phyloP scores from a whole-genome alignment of 2,797 vertebrate genomes.

The Gambusia yucatana region DNA sequence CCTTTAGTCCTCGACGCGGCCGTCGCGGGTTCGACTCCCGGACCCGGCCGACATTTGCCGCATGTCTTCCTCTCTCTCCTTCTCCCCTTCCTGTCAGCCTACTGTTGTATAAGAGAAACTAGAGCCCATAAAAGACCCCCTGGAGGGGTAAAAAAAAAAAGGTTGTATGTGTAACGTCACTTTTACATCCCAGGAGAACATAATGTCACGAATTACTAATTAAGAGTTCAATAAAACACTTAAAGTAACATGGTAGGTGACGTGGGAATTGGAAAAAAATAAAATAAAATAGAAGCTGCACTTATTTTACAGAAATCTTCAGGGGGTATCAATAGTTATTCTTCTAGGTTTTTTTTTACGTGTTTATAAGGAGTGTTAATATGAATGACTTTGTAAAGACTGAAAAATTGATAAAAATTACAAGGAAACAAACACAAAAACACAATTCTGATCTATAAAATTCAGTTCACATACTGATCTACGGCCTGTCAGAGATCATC shows the following conservation, averaged over 20 bases:
- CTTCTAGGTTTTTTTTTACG: background rate
- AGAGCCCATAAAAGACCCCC: no score
- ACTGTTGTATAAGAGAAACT: no score
- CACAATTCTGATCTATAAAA: background rate
- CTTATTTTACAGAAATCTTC: background rate
- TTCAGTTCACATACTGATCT: background rate
- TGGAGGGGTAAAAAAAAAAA: background rate
- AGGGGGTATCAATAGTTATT: background rate
- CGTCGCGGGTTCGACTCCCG: no score
- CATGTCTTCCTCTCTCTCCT: no score
- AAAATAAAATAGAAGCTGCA: background rate
- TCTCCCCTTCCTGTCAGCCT: no score
- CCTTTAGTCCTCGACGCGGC: no score
- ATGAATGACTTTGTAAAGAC: background rate
- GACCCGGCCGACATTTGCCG: no score
- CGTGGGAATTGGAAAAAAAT: background rate
- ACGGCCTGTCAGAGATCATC: background rate
- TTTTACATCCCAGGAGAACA: background rate
- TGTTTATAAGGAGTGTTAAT: background rate
- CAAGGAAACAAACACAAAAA: background rate
- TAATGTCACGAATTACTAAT: background rate
- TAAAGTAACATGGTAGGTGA: background rate
- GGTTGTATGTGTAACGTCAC: background rate
- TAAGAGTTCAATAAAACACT: background rate
- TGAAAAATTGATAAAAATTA: background rate